phyloP scores from a whole-genome alignment of 2,888 invertebrate species.

The Andrena flavipes region DNA sequence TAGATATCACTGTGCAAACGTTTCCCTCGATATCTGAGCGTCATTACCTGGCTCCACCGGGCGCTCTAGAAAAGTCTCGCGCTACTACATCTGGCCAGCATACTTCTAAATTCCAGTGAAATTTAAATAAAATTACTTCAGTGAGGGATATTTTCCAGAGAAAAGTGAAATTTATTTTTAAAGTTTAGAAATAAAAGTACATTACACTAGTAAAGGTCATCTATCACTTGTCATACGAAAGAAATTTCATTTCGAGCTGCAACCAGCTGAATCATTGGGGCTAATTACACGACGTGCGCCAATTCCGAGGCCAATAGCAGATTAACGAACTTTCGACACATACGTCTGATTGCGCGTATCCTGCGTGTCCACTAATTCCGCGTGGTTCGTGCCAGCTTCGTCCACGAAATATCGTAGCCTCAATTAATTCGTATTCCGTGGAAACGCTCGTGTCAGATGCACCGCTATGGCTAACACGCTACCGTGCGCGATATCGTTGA shows the following conservation, averaged over 20 bases:
- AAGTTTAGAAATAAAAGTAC: no score
- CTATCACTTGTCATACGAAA: no score
- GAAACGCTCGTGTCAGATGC: neutral
- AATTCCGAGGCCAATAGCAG: conserved; percentile 15
- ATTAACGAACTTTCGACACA: conserved; percentile 14
- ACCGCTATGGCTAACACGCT: neutral
- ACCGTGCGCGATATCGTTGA: neutral
- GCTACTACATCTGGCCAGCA: neutral
- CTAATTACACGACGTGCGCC: conserved; percentile 14
- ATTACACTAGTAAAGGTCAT: no score
- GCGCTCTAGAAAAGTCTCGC: neutral
- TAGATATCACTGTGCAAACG: neutral
- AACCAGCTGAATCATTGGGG: neutral
- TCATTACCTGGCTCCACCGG: neutral
- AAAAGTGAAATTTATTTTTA: no score
- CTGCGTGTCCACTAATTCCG: neutral
- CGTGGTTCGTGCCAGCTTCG: conserved; percentile 16
- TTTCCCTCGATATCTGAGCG: neutral
- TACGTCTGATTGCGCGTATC: neutral
- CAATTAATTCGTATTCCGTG: conserved; percentile 13
- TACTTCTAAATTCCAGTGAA: no score
- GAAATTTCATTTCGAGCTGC: no score
- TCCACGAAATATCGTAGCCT: neutral
- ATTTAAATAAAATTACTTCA: no score
- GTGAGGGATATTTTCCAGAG: no score